Percentiles rank a stretch among this genome's conserved stretches.
These are phyloP conservation scores for Xyrauchen texanus DNA, from an alignment of 2,113 vertebrate genomes.

Conservation along the genomic window DNA sequence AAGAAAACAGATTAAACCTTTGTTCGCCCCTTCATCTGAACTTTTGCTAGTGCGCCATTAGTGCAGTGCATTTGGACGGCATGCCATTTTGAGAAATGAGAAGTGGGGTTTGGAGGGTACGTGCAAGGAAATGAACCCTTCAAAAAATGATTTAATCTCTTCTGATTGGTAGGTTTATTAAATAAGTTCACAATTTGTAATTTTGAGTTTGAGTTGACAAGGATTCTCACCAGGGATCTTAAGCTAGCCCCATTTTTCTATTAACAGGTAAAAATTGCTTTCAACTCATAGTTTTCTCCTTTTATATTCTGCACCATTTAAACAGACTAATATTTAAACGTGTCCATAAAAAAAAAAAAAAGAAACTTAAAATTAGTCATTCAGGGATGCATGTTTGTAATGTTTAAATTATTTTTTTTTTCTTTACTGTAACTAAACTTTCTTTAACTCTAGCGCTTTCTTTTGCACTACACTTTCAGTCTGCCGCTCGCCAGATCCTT, in stretches of 20 bases:
- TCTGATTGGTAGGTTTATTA: constrained; percentile 37
- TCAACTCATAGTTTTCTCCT: constrained; percentile 71
- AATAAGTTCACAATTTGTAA: constrained; percentile 48
- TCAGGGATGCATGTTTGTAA: constrained; percentile 80
- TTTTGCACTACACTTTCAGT: constrained; percentile 80
- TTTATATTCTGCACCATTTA: constrained; percentile 67
- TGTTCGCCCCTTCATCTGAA: constrained; percentile 61
- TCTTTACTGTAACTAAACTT: constrained; percentile 52
- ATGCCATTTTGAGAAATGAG: constrained; percentile 55
- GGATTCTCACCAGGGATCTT: constrained; percentile 63
- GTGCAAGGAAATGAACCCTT: constrained; percentile 55
- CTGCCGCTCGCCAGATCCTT: constrained; percentile 61
- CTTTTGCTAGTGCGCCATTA: constrained; percentile 56
- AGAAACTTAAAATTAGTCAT: constrained; percentile 71
- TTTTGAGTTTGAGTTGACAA: constrained; percentile 55
- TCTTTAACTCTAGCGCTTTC: constrained; percentile 72
- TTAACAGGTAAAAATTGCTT: constrained; percentile 73
- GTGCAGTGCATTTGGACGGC: constrained; percentile 56
- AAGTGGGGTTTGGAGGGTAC: constrained; percentile 15
- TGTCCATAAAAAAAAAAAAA: constrained; percentile 61
- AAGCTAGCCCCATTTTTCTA: constrained; percentile 59
- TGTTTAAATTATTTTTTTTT: constrained; percentile 72
- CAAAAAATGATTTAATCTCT: constrained; percentile 22
- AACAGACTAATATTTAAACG: constrained; percentile 67
- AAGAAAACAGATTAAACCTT: constrained; percentile 71